These are phyloP conservation scores for Physella acuta DNA, from an alignment of 1,140 invertebrate genomes.

Conservation along the genomic window DNA sequence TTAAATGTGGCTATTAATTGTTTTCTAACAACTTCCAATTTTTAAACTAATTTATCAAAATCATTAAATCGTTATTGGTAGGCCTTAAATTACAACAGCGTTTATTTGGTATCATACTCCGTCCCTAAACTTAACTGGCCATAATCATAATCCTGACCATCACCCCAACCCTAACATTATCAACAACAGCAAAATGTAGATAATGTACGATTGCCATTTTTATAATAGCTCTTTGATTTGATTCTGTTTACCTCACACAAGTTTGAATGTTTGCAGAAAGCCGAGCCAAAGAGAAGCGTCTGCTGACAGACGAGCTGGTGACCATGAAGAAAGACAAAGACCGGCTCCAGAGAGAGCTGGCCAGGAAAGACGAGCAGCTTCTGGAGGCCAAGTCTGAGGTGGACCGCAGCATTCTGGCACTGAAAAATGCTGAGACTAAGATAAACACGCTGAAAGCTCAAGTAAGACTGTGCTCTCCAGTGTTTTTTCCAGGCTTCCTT, in stretches of 20 bases:
- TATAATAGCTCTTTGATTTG: too few species aligned
- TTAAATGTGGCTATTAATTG: background rate
- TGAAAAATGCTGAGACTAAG: constrained; percentile 52
- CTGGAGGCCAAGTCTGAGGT: constrained; percentile 45
- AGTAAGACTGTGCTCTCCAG: constrained; percentile 30
- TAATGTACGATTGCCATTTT: too few species aligned
- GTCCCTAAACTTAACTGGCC: background rate
- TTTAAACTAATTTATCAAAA: background rate
- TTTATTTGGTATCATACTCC: background rate
- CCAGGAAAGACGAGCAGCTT: constrained; percentile 47
- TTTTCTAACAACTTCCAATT: background rate
- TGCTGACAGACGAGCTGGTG: constrained; percentile 56
- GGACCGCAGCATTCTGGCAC: constrained; percentile 46
- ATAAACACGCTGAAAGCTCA: constrained; percentile 50
- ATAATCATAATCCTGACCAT: background rate
- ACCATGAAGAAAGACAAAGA: constrained; percentile 54
- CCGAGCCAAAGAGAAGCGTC: constrained; percentile 46
- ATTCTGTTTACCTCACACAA: too few species aligned
- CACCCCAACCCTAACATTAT: background rate
- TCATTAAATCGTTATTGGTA: background rate
- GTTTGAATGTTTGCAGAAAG: constrained; percentile 34
- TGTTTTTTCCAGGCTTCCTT: too few species aligned
- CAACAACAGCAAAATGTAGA: background rate
- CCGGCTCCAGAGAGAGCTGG: constrained; percentile 39
- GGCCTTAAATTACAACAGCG: background rate